These are phyloP conservation scores for Caloenas nicobarica DNA, from an alignment of 2,113 vertebrate species.

Conservation along the genomic window DNA sequence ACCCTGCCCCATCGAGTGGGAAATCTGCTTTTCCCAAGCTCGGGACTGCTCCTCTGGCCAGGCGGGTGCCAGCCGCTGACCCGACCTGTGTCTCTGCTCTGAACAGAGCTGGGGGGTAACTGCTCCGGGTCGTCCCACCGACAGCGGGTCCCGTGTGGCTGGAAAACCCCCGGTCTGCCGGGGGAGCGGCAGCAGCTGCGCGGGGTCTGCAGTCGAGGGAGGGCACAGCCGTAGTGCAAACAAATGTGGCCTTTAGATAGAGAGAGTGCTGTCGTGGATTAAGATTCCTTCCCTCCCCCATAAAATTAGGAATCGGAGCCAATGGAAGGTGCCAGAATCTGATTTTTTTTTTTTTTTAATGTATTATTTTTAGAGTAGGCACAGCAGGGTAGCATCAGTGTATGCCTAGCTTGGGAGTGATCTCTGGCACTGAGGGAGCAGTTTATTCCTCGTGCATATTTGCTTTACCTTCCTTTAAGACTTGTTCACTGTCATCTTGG, in stretches of 20 bases:
- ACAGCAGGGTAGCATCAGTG: not conserved
- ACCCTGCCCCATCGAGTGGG: not conserved
- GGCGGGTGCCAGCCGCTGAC: not conserved
- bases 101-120: not conserved
- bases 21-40: not conserved
- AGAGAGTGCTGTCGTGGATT: not conserved
- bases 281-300: not conserved
- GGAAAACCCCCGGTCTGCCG: not conserved
- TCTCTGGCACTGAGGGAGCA: not conserved
- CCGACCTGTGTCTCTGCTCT: not conserved
- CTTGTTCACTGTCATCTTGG: not conserved
- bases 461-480: not conserved
- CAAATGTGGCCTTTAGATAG: slow-evolving; percentile 25
- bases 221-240: not conserved
- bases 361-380: not conserved
- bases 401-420: not conserved
- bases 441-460: not conserved
- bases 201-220: not conserved
- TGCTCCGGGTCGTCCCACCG: not conserved
- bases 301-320: not conserved
- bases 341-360: not conserved
- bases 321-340: not conserved
- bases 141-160: not conserved
- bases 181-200: not conserved
- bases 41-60: fast-evolving